Conservation (phyloP, 2,888 invertebrate genomes). For the Mythimna pallens region DNA sequence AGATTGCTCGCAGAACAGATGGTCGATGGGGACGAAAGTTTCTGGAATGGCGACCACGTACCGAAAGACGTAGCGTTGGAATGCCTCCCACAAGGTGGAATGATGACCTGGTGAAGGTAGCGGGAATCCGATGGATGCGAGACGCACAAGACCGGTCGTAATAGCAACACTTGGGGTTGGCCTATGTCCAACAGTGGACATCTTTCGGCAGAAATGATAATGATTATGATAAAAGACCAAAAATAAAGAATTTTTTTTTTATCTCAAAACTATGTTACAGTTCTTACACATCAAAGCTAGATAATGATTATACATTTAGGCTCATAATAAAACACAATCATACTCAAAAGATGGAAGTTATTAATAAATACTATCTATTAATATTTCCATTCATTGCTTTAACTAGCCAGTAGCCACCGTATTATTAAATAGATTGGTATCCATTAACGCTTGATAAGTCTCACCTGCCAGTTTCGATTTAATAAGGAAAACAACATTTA, state of each 20-base stretch:
- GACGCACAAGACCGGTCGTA: too few relatives aligned
- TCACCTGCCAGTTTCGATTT: constrained; percentile 52
- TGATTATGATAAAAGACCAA: background rate
- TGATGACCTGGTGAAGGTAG: too few relatives aligned
- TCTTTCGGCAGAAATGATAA: too few relatives aligned
- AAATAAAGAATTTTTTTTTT: background rate
- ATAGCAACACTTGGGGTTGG: too few relatives aligned
- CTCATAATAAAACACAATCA: background rate
- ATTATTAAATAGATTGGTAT: constrained; percentile 38
- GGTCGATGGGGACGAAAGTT: too few relatives aligned
- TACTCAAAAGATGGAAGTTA: constrained; percentile 25
- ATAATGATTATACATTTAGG: background rate
- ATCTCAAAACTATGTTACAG: background rate
- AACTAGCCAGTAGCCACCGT: constrained; percentile 22
- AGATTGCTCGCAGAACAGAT: too few relatives aligned
- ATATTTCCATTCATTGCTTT: constrained; percentile 30
- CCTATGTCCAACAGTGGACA: too few relatives aligned
- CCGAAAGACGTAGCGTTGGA: too few relatives aligned
- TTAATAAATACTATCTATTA: constrained; percentile 26
- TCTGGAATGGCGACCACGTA: too few relatives aligned
- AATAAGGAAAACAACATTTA: constrained; percentile 20
- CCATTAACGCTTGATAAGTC: constrained; percentile 54
- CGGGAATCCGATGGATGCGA: too few relatives aligned
- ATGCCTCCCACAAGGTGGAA: too few relatives aligned
- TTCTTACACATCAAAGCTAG: background rate